These are phyloP conservation scores for Drosophila orosa DNA, from an alignment of 1,140 invertebrate species.

Conservation along the genomic window DNA sequence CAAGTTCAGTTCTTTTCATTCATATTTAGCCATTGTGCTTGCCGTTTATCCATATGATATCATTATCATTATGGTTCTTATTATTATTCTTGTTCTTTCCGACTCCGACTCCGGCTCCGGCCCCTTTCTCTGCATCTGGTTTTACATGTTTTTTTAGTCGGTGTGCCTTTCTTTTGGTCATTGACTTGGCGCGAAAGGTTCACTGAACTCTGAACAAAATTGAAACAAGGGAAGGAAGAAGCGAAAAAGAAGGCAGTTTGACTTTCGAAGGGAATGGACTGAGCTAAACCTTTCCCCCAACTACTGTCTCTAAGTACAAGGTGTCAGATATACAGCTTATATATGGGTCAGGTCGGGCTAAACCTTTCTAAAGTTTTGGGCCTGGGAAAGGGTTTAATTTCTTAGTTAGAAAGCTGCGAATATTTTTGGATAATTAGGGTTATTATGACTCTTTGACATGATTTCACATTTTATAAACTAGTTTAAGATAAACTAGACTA, in stretches of 20 bases:
- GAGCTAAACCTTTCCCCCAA: slow-evolving; percentile 33
- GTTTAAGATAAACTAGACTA: not conserved
- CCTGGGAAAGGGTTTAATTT: slow-evolving; percentile 13
- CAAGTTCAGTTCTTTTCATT: slow-evolving; percentile 43
- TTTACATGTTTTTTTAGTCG: slow-evolving; percentile 36
- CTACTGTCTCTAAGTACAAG: slow-evolving; percentile 23
- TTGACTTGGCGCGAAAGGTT: slow-evolving; percentile 51
- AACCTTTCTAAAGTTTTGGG: slow-evolving; percentile 32
- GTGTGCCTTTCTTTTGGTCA: slow-evolving; percentile 60
- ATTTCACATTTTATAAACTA: not conserved
- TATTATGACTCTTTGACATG: slow-evolving; percentile 3
- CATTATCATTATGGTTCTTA: slow-evolving; percentile 48
- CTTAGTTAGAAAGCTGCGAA: slow-evolving; percentile 16
- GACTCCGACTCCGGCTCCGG: not conserved
- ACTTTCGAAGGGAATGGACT: slow-evolving; percentile 41
- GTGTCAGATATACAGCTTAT: slow-evolving; percentile 18
- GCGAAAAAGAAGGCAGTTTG: slow-evolving; percentile 13
- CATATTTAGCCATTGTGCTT: slow-evolving; percentile 12
- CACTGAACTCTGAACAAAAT: slow-evolving; percentile 28
- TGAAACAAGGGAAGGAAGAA: slow-evolving; percentile 14
- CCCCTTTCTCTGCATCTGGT: slow-evolving; percentile 27
- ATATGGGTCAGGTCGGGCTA: slow-evolving; percentile 44
- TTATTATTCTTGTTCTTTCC: slow-evolving; percentile 38
- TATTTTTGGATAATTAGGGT: slow-evolving; percentile 11
- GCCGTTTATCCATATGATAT: slow-evolving; percentile 53